Base-by-base conservation (phyloP, 2,797 vertebrate genomes). In the Falco biarmicus region DNA sequence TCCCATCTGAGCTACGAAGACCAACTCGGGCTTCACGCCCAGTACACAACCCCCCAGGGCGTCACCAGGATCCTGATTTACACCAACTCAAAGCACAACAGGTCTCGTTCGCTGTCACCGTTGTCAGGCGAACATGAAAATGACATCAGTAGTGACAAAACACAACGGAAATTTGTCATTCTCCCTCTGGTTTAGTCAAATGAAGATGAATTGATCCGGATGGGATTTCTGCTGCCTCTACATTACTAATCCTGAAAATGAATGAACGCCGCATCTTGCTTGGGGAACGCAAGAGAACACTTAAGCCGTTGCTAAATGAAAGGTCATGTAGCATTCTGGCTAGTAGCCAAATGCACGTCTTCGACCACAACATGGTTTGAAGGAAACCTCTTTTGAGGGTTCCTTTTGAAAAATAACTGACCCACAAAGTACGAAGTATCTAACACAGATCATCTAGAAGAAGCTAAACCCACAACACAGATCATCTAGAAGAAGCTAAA, bases 221-320 rank as follows among this genome's bases (percentile, higher is more conserved):
- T 29, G 91, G 89, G 91, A 75, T 85, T 91, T 87, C 84, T 85
- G 84, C 76, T 77, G 71, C 82, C 79, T 91, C 85, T 75, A 54
- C 73, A 17, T 50, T 18, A 32, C 85, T 68, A 64, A 86, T 71
- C 82, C 94, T 22, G 65, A 28, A 25, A 74, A 70, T 8, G 90
- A 89, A 73, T 37, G 78, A 51, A 28, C 14, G 2, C 56, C 29
- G 79, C 56, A 22, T n/a, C 84, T 45, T n/a, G 68, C 84, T 11
- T 16, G 39, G 91, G 93, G 78, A 70, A 21, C 1, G 34, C n/a
- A 25, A 17, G 84, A 45, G 77, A 45, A 66, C 53, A 22, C 10
- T 28, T 24, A 45, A 69, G 66, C 91, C 91, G 81, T 89, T 87
- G 91, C 78, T 87, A 11, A 71, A 51, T 1, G 25, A 70, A 90